These are phyloP conservation scores for Litoditis marina DNA, from an alignment of 2,888 invertebrate species.

Conservation along the genomic window DNA sequence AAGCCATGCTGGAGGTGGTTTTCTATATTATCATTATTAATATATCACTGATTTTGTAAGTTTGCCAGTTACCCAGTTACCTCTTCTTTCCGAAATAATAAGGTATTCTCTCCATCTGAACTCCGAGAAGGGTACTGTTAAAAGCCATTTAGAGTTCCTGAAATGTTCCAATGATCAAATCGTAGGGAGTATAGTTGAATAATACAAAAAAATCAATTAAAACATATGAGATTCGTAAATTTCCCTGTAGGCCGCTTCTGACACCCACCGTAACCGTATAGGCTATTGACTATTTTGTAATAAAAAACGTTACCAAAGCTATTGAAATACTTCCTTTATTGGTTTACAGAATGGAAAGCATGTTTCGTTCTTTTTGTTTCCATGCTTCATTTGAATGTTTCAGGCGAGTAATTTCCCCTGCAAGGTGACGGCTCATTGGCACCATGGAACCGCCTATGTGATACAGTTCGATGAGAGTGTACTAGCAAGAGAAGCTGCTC, in stretches of 20 bases:
- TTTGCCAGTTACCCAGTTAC: constrained; percentile 15
- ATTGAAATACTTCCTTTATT: neutral
- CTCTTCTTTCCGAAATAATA: constrained; percentile 29
- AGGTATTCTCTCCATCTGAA: too few species aligned
- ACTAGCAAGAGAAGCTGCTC: constrained; percentile 51
- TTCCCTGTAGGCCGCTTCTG: too few species aligned
- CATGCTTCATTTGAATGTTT: constrained; percentile 64
- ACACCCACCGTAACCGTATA: neutral
- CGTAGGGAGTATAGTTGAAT: too few species aligned
- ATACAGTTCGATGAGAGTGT: constrained; percentile 67
- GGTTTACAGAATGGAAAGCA: too few species aligned
- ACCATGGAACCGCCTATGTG: constrained; percentile 96
- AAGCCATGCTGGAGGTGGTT: constrained; percentile 75
- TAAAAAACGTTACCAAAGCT: neutral
- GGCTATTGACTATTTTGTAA: too few species aligned
- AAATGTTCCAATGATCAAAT: too few species aligned
- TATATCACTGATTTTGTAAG: too few species aligned
- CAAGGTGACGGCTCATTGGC: constrained; percentile 97
- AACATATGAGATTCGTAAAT: too few species aligned
- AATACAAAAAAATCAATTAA: too few species aligned
- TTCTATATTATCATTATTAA: constrained; percentile 1
- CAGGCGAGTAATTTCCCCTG: constrained; percentile 74
- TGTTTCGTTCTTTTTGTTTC: too few species aligned
- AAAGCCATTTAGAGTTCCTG: neutral
- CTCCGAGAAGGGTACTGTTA: too few species aligned